Conservation (phyloP, 2,888 invertebrate genomes). For the Amblyjoppa proteus region DNA sequence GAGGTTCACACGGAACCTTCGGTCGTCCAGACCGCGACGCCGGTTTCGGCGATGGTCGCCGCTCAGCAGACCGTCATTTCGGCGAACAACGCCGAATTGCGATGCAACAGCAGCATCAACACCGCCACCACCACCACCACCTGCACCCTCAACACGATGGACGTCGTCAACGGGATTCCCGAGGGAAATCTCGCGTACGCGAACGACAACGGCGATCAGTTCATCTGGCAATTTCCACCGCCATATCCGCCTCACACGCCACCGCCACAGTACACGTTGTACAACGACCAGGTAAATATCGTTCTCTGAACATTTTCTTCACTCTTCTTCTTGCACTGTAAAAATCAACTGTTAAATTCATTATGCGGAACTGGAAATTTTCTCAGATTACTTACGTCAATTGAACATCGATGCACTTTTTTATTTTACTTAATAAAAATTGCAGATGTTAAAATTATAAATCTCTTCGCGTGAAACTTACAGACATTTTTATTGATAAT, state of each 20-base stretch:
- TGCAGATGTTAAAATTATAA: too few relatives aligned
- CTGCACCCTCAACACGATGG: constrained; percentile 77
- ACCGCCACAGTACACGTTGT: constrained; percentile 91
- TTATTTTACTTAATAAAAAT: too few relatives aligned
- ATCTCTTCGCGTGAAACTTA: too few relatives aligned
- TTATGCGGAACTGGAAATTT: too few relatives aligned
- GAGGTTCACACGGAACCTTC: constrained; percentile 90
- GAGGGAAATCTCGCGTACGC: constrained; percentile 74
- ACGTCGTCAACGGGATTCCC: constrained; percentile 77
- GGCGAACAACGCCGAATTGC: constrained; percentile 58
- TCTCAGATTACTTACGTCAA: too few relatives aligned
- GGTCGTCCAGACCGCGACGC: constrained; percentile 87
- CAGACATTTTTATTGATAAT: too few relatives aligned
- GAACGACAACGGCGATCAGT: constrained; percentile 86
- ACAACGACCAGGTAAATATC: constrained; percentile 92
- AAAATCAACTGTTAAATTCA: neutral
- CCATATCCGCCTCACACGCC: constrained; percentile 85
- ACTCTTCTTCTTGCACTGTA: neutral
- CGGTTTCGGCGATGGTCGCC: constrained; percentile 68
- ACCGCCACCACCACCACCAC: constrained; percentile 63
- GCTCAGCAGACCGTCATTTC: constrained; percentile 72
- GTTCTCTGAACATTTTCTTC: constrained; percentile 51
- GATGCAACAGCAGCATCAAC: constrained; percentile 67
- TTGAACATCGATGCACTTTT: too few relatives aligned
- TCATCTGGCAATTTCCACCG: constrained; percentile 94